Conservation (phyloP, 2,888 invertebrate genomes). For the Eupithecia tripunctaria region DNA sequence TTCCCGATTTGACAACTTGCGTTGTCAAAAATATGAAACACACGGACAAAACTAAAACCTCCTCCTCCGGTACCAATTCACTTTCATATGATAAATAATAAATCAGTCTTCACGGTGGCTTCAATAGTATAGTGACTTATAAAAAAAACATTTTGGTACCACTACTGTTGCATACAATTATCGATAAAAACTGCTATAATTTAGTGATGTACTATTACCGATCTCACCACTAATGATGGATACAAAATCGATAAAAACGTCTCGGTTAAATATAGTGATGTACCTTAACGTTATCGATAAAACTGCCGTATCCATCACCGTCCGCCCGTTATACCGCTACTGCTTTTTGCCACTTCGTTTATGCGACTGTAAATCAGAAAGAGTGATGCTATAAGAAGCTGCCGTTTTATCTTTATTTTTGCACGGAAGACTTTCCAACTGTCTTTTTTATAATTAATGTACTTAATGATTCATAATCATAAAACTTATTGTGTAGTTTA, state of each 20-base stretch:
- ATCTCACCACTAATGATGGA: not conserved
- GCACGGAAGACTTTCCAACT: not conserved
- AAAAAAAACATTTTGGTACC: no score
- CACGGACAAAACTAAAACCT: no score
- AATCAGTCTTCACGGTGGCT: no score
- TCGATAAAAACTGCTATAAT: not conserved
- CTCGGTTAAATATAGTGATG: slow-evolving; percentile 13
- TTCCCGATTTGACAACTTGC: no score
- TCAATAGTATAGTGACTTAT: no score
- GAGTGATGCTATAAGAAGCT: slow-evolving; percentile 24
- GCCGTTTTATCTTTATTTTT: slow-evolving; percentile 25
- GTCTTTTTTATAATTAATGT: not conserved
- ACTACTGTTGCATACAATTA: not conserved
- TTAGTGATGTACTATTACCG: not conserved
- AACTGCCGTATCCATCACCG: slow-evolving; percentile 41
- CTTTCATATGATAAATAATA: not conserved
- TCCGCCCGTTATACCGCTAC: slow-evolving; percentile 58
- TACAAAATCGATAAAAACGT: slow-evolving; percentile 1
- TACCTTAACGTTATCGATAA: slow-evolving; percentile 20
- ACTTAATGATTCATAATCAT: no score
- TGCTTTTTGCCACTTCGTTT: slow-evolving; percentile 53
- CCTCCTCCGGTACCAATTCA: no score
- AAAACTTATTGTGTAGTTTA: not conserved
- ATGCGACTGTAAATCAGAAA: slow-evolving; percentile 33
- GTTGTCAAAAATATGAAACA: no score